Evolutionary conservation across 2,797 vertebrate species (phyloP).

Genomic region (Cheirogaleus major): DNA sequence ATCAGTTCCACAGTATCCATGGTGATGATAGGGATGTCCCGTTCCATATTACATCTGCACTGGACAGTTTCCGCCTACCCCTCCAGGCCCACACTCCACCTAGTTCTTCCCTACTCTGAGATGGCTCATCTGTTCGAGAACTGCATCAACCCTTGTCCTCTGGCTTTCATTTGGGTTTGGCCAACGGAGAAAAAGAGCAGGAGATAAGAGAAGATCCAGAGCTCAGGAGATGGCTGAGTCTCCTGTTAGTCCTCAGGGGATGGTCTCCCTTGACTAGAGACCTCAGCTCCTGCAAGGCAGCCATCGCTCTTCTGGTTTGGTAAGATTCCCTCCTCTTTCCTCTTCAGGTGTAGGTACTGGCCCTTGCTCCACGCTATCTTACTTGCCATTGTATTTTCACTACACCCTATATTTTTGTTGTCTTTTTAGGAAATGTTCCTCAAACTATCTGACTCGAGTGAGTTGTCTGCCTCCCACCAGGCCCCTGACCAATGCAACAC

Average conservation of each 20-base stretch:
- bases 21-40: not conserved
- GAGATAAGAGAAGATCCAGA: not conserved
- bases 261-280: not conserved
- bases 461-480: not conserved
- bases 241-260: not conserved
- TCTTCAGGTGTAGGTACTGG: not conserved
- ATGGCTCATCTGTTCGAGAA: not conserved
- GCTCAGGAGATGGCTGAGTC: not conserved
- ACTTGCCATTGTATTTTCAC: not conserved
- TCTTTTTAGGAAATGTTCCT: not conserved
- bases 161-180: not conserved
- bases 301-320: not conserved
- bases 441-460: not conserved
- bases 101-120: not conserved
- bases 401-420: not conserved
- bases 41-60: not conserved
- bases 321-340: not conserved
- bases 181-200: not conserved
- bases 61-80: not conserved
- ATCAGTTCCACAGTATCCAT: rapidly evolving
- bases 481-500: not conserved
- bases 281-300: not conserved
- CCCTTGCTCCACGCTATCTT: not conserved
- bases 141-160: not conserved
- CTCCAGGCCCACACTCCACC: not conserved